A percentile compares a stretch with the other conserved stretches of the same genome.
Evolutionary conservation across 1,140 invertebrate species (phyloP).

Genomic region (Drosophila nikananu): DNA sequence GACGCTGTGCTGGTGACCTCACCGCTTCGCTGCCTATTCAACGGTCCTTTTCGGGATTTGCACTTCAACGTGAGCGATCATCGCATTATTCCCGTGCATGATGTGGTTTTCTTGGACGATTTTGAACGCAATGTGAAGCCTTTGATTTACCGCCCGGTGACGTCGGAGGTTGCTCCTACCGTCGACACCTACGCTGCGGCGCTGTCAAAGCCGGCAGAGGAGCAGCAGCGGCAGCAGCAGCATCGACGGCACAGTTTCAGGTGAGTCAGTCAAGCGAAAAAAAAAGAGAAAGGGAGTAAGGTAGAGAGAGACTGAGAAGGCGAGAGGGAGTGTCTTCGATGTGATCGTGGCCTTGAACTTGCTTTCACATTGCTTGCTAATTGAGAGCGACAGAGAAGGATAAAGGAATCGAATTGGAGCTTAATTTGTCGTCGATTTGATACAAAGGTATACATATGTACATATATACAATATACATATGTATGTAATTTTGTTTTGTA

Average conservation of each 20-base stretch:
- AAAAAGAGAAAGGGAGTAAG: conserved; percentile 3
- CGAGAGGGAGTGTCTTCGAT: conserved; percentile 6
- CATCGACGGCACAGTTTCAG: conserved; percentile 29
- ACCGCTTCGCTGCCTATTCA: conserved; percentile 72
- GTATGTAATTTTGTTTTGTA: neutral
- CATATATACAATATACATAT: no score
- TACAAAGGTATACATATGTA: neutral
- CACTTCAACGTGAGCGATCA: conserved; percentile 72
- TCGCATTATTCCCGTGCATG: conserved; percentile 74
- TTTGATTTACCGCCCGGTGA: conserved; percentile 76
- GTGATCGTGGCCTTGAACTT: conserved; percentile 63
- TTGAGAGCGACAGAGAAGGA: conserved; percentile 1
- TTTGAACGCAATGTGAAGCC: conserved; percentile 71
- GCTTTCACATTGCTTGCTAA: conserved; percentile 24
- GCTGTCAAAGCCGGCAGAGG: conserved; percentile 15
- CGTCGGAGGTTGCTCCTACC: conserved; percentile 33
- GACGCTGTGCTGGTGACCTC: conserved; percentile 54
- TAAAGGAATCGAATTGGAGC: neutral
- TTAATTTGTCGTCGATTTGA: neutral
- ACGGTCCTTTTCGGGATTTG: conserved; percentile 77
- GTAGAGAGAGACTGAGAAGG: no score
- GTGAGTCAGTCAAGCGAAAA: conserved; percentile 50
- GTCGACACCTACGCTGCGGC: conserved; percentile 7
- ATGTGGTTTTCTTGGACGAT: conserved; percentile 81
- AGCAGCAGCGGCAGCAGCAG: conserved; percentile 8